Percentiles rank a stretch among this genome's conserved stretches.
phyloP scores from a whole-genome alignment of 2,888 invertebrate genomes.

The Acronicta aceris region DNA sequence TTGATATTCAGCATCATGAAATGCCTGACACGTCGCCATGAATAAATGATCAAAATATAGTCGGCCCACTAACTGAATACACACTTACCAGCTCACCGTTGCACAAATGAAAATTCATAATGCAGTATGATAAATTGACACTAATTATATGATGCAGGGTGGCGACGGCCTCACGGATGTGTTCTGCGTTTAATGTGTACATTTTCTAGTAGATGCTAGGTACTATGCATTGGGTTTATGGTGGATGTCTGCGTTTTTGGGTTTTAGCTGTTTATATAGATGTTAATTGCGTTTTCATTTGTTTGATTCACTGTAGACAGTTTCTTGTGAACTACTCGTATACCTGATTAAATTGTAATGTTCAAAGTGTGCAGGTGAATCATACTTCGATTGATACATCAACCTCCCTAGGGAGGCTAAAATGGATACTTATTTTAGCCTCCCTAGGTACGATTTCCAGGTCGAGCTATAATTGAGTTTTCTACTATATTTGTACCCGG shows the following conservation, averaged over 20 bases:
- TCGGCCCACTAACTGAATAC: slow-evolving; percentile 68
- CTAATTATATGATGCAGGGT: slow-evolving; percentile 73
- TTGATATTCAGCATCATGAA: slow-evolving; percentile 69
- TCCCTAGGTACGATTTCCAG: no score
- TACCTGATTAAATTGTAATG: no score
- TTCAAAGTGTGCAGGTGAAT: no score
- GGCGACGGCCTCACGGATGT: slow-evolving; percentile 48
- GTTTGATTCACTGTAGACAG: no score
- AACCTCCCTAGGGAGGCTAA: no score
- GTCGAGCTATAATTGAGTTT: no score
- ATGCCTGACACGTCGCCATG: slow-evolving; percentile 70
- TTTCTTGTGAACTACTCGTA: no score
- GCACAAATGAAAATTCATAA: slow-evolving; percentile 84
- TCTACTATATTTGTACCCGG: no score
- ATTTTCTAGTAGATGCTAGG: slow-evolving; percentile 25
- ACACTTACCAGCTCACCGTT: slow-evolving; percentile 58
- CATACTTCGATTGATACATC: no score
- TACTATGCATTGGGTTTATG: slow-evolving; percentile 12
- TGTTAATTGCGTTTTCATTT: not conserved
- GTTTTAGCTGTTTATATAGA: not conserved
- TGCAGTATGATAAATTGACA: slow-evolving; percentile 83
- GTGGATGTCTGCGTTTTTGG: not conserved
- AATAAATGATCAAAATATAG: slow-evolving; percentile 78
- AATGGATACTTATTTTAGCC: no score
- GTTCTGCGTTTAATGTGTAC: slow-evolving; percentile 18